Conservation (phyloP, 2,888 invertebrate species). For the Steromphala cineraria region DNA sequence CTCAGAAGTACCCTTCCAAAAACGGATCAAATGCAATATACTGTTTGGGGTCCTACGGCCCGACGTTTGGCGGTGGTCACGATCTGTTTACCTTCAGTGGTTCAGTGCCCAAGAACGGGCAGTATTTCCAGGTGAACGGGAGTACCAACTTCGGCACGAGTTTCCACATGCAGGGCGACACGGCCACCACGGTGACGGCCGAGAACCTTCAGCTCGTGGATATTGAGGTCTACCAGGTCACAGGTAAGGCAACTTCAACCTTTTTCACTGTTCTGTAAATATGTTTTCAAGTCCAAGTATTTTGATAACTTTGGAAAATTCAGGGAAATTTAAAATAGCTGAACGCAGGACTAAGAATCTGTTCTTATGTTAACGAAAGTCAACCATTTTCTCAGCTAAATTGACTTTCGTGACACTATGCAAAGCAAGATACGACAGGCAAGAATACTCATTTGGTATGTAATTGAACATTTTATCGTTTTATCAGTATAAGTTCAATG, state of each 20-base stretch:
- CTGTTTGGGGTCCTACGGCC: slow-evolving; percentile 24
- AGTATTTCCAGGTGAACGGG: not conserved
- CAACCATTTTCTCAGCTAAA: no score
- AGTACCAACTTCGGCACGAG: slow-evolving; percentile 6
- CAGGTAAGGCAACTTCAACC: slow-evolving; percentile 27
- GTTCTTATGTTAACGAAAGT: no score
- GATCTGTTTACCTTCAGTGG: slow-evolving; percentile 24
- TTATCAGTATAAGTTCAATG: no score
- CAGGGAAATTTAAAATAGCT: no score
- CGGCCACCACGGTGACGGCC: slow-evolving; percentile 1
- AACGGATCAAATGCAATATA: slow-evolving; percentile 7
- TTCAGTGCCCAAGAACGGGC: not conserved
- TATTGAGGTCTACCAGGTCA: slow-evolving; percentile 45
- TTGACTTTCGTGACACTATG: no score
- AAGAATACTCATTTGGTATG: no score
- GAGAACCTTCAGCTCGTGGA: slow-evolving; percentile 39
- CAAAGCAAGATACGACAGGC: no score
- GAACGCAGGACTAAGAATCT: no score
- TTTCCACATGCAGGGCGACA: not conserved
- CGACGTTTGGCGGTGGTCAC: slow-evolving; percentile 32
- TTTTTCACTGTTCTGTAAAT: no score
- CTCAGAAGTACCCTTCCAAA: slow-evolving; percentile 32
- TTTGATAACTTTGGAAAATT: no score
- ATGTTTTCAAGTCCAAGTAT: no score
- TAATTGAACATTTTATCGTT: no score